Evolutionary conservation across 2,797 vertebrate genomes (phyloP).

Genomic region (Pangasius sanitwongsei): DNA sequence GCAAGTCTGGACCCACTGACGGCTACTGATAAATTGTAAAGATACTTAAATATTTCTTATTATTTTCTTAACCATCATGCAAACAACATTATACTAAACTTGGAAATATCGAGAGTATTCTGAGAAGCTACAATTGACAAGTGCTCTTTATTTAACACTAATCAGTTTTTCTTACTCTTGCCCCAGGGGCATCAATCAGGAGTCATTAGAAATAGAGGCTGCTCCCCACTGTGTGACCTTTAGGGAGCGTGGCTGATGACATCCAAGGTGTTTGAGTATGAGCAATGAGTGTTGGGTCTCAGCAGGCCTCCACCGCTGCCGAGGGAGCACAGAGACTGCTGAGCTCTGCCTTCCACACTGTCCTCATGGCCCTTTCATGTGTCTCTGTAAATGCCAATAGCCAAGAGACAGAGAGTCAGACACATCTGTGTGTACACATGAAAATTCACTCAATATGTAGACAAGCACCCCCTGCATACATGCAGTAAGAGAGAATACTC

Average conservation of each 20-base stretch:
- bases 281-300: constrained; percentile 41
- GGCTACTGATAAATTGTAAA: neutral
- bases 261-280: constrained; percentile 52
- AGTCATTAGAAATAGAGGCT: constrained; percentile 44
- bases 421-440: constrained; percentile 22
- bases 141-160: constrained; percentile 22
- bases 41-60: neutral
- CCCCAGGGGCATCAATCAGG: constrained; percentile 52
- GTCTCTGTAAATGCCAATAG: constrained; percentile 55
- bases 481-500: neutral
- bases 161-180: constrained; percentile 38
- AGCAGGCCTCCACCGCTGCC: constrained; percentile 45
- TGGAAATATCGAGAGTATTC: neutral
- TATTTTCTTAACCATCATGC: neutral
- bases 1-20: neutral
- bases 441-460: neutral
- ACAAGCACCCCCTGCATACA: neutral
- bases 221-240: constrained; percentile 53
- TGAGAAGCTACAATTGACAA: neutral
- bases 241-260: constrained; percentile 50
- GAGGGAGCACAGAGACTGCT: constrained; percentile 50
- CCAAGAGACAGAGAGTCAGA: constrained; percentile 34
- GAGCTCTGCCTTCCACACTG: constrained; percentile 46
- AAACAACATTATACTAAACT: neutral
- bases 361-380: constrained; percentile 52